A percentile compares a stretch with the other conserved stretches of the same genome.
These are phyloP conservation scores for Nemopilema nomurai DNA, from an alignment of 30 jellyfish, hydroid and myxozoan genomes.

Conservation along the genomic window DNA sequence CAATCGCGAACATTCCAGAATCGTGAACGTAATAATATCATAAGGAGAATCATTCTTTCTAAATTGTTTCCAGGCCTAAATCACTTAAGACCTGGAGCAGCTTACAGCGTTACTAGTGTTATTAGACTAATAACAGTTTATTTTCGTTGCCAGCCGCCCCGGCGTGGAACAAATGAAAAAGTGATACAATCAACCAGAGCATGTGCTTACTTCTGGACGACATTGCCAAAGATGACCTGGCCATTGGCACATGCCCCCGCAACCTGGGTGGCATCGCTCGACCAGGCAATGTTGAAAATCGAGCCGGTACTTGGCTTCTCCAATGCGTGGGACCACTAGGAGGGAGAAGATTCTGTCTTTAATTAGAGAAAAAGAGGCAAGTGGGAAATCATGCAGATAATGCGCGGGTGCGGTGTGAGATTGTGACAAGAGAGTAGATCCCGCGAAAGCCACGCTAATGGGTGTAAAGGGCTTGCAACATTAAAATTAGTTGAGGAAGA, in stretches of 20 bases:
- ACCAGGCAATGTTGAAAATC: slow-evolving; percentile 89
- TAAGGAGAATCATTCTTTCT: no score
- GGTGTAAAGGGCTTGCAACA: background rate
- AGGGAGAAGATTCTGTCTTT: background rate
- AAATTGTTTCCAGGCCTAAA: no score
- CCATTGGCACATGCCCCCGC: slow-evolving; percentile 99
- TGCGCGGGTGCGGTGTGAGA: background rate
- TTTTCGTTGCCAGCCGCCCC: no score
- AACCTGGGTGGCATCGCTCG: slow-evolving; percentile 96
- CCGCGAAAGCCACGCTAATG: background rate
- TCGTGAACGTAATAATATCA: no score
- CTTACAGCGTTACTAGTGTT: no score
- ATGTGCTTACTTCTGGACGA: slow-evolving; percentile 87
- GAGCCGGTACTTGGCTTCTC: slow-evolving; percentile 97
- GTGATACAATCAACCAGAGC: background rate
- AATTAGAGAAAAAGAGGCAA: background rate
- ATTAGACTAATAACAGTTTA: no score
- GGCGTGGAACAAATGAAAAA: no score
- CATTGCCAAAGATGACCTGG: slow-evolving; percentile 83
- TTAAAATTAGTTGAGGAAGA: no score
- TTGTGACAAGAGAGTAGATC: background rate
- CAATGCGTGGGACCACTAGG: slow-evolving; percentile 96
- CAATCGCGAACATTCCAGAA: no score
- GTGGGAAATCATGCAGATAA: background rate
- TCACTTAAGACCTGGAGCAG: no score